Evolutionary conservation across 23 tunicate species (phyloP), one percentile per base, ranked within the genome.

Genomic region (Botrylloides violaceus): DNA sequence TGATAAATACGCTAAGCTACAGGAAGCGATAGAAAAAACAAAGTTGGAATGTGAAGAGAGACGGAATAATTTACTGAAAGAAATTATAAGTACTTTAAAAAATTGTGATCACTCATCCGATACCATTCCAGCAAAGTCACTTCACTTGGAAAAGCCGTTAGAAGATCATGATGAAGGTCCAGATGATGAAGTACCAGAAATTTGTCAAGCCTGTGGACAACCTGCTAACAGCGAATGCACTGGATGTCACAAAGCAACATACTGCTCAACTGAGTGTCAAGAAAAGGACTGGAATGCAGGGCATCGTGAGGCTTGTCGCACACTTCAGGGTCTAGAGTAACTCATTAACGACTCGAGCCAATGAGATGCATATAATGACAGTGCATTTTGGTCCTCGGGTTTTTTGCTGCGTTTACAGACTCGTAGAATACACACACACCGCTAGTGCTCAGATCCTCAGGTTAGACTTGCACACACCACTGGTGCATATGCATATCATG

Each of bases 251-350:
- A 77, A 71, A 70, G 92, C 92, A 23, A 84, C 92, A 22, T 84
- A 84, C 75, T 84, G 92, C 35, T 84, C 92, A 2, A 84, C 92
- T 1, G 83, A 58, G 2, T 84, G 92, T 49, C 92, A 84, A 65
- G 92, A 84, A 72, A 84, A 62, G 83, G 92, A 84, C 50, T 84
- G 92, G 92, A 29, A 79, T 22, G 62, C 34, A 12, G 92, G 92
- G 21, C 92, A 84, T 55, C 58, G 84, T 15, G 83, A 84, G 32
- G 65, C 38, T 0, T 84, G 92, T 48, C 34, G 73, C 15, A 38
- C 18, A 34, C 27, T 66, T 5, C 29, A 4, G 26, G 36, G 36
- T 34, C 73, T 29, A 32, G 34, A 25, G 3, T 63, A n/a, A n/a
- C n/a, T n/a, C n/a, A n/a, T n/a, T n/a, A n/a, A n/a, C n/a, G n/a